A percentile compares a stretch with the other conserved stretches of the same genome.
phyloP scores from a whole-genome alignment of 2,888 invertebrate genomes.

The Agriopis leucophaearia region DNA sequence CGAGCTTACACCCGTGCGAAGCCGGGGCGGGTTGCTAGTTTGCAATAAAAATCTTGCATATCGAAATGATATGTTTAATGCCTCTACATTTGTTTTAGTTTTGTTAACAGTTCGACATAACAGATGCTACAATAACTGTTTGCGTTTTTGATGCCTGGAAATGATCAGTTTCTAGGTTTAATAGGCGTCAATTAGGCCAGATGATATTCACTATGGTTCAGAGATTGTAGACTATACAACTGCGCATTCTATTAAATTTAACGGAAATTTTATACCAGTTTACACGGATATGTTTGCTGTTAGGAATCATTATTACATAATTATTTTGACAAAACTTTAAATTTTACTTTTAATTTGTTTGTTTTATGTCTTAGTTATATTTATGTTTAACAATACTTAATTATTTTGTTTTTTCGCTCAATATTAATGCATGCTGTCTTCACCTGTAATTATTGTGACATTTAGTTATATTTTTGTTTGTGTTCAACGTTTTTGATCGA shows the following conservation, averaged over 20 bases:
- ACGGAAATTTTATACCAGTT: background rate
- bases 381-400: no score
- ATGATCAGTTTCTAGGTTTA: conserved; percentile 36
- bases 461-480: no score
- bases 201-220: conserved; percentile 1
- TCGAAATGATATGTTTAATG: background rate
- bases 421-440: no score
- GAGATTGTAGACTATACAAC: conserved; percentile 1
- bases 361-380: no score
- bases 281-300: background rate
- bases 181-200: conserved; percentile 7
- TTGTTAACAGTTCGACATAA: background rate
- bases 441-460: no score
- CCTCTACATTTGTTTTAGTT: background rate
- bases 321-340: no score
- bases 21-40: no score
- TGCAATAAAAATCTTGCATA: no score
- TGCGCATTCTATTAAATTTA: conserved; percentile 11
- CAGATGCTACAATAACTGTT: conserved; percentile 37
- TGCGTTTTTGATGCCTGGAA: conserved; percentile 67
- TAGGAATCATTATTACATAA: background rate
- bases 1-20: no score
- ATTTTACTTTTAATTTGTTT: no score
- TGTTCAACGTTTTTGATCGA: no score
- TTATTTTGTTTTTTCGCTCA: no score